A percentile compares a stretch with the other conserved stretches of the same genome.
phyloP scores from a whole-genome alignment of 2,888 invertebrate species.

The Silvanus unidentatus region DNA sequence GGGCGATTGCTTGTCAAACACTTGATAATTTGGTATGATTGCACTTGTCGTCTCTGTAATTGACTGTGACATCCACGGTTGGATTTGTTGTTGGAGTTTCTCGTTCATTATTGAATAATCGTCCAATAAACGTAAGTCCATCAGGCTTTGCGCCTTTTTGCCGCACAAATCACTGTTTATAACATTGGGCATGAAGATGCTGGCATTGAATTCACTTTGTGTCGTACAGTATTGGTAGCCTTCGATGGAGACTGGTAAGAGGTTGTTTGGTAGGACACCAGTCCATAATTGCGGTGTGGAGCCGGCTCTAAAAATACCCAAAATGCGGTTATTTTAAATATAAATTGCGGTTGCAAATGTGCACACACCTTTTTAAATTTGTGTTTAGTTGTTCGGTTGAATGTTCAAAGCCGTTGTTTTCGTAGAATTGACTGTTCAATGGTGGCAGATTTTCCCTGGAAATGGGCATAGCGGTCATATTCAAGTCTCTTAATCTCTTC shows the following conservation, averaged over 20 bases:
- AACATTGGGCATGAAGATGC: constrained; percentile 37
- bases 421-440: constrained; percentile 38
- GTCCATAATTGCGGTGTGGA: constrained; percentile 40
- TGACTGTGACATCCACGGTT: constrained; percentile 33
- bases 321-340: background rate
- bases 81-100: constrained; percentile 28
- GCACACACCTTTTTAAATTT: background rate
- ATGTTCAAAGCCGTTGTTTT: constrained; percentile 42
- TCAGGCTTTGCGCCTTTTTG: constrained; percentile 43
- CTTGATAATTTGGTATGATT: constrained; percentile 27
- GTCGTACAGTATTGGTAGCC: constrained; percentile 41
- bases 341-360: background rate
- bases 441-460: constrained; percentile 23
- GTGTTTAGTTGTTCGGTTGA: constrained; percentile 31
- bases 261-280: constrained; percentile 34
- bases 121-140: constrained; percentile 41
- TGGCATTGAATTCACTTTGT: constrained; percentile 47
- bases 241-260: constrained; percentile 34
- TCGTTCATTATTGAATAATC: constrained; percentile 24
- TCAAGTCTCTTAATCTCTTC: constrained; percentile 47
- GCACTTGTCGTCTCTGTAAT: constrained; percentile 30
- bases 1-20: constrained; percentile 4
- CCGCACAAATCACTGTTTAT: background rate
- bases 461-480: constrained; percentile 40
- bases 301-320: constrained; percentile 29